phyloP scores from a whole-genome alignment of 2,797 vertebrate genomes.

The Macroramphosus scolopax region DNA sequence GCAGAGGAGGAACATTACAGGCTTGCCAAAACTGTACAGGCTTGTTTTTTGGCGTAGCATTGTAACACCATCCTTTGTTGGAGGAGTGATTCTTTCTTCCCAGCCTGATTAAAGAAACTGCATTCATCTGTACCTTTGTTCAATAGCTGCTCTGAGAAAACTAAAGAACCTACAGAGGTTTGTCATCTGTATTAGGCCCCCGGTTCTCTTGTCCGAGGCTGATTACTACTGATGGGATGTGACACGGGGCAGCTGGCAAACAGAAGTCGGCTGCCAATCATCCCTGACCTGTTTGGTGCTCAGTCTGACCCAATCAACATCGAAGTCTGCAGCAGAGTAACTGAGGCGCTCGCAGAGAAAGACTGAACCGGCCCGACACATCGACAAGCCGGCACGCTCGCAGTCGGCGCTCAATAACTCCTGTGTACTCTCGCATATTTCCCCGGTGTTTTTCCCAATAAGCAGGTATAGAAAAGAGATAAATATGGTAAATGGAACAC shows the following conservation, averaged over 20 bases:
- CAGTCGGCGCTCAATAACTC: too few relatives aligned
- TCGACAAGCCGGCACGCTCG: constrained; percentile 5
- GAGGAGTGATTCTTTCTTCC: too few relatives aligned
- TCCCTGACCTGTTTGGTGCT: constrained; percentile 36
- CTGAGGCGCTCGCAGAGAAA: constrained; percentile 1
- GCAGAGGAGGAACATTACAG: too few relatives aligned
- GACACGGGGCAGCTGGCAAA: constrained; percentile 53
- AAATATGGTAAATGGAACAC: too few relatives aligned
- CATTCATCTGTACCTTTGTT: constrained; percentile 4
- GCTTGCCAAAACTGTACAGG: too few relatives aligned
- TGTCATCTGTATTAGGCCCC: constrained; percentile 21
- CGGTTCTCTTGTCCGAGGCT: constrained; percentile 31
- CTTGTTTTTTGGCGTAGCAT: too few relatives aligned
- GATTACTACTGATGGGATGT: constrained; percentile 51
- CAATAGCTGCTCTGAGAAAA: constrained; percentile 1
- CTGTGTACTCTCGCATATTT: not conserved
- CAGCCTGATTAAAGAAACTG: not conserved
- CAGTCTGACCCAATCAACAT: constrained; percentile 43
- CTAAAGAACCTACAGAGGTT: constrained; percentile 13
- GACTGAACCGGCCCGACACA: constrained; percentile 4
- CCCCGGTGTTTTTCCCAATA: not conserved
- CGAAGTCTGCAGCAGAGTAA: constrained; percentile 23
- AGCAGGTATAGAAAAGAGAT: too few relatives aligned
- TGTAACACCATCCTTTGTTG: too few relatives aligned
- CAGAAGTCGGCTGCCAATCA: constrained; percentile 62